Conservation (phyloP, 2,113 vertebrate genomes). For the Phocoena phocoena region DNA sequence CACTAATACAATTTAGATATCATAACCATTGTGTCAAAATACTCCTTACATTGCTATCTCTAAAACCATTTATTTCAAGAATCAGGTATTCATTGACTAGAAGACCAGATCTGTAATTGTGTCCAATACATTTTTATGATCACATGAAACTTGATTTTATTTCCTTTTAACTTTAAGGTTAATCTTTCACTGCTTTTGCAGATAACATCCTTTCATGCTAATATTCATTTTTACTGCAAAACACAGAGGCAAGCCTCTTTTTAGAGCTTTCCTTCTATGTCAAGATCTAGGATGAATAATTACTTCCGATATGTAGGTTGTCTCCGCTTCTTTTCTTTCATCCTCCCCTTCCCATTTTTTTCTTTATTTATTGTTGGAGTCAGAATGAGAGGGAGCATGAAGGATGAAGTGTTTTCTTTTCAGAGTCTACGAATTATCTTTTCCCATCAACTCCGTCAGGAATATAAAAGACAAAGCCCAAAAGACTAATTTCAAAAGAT, state of each 20-base stretch:
- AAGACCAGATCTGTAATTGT: constrained; percentile 31
- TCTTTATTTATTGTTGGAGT: not conserved
- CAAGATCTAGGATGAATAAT: constrained; percentile 12
- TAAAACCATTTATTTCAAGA: constrained; percentile 34
- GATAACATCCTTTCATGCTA: constrained; percentile 12
- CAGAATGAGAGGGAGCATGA: not conserved
- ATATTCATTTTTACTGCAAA: not conserved
- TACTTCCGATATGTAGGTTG: not conserved
- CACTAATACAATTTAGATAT: constrained; percentile 53
- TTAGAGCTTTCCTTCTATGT: not conserved
- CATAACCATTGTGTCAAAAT: not conserved
- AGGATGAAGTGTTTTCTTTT: constrained; percentile 31
- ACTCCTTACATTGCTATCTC: not conserved
- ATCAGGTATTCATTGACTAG: constrained; percentile 15
- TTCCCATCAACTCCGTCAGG: not conserved
- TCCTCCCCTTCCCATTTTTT: not conserved
- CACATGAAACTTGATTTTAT: not conserved
- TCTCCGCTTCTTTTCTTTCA: constrained; percentile 23
- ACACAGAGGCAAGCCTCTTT: not conserved
- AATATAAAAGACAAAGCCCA: constrained; percentile 41
- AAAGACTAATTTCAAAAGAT: constrained; percentile 15
- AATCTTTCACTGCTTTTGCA: not conserved
- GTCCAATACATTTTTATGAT: not conserved
- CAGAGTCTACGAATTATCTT: not conserved
- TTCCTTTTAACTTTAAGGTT: constrained; percentile 46